A percentile compares a stretch with the other conserved stretches of the same genome.
These are phyloP conservation scores for Anniella stebbinsi DNA, from an alignment of 2,797 vertebrate species.

Conservation along the genomic window DNA sequence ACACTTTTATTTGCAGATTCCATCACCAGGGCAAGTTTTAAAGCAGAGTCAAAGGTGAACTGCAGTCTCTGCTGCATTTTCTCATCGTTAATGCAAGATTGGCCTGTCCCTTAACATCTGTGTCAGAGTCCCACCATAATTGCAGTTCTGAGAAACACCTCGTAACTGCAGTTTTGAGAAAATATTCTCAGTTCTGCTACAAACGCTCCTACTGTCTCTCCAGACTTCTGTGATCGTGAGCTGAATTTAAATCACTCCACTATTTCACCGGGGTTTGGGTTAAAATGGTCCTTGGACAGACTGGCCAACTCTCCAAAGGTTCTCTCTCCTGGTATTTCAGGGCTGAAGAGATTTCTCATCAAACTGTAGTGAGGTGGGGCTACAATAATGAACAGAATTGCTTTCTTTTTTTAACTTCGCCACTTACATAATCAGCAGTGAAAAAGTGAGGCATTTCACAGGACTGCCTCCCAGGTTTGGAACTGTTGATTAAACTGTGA, in stretches of 20 bases:
- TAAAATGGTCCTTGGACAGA: background rate
- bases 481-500: too few species aligned
- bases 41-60: background rate
- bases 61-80: background rate
- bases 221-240: background rate
- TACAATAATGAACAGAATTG: background rate
- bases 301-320: background rate
- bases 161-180: background rate
- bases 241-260: background rate
- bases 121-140: conserved; percentile 1
- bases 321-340: background rate
- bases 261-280: background rate
- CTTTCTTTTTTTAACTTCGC: background rate
- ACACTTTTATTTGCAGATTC: background rate
- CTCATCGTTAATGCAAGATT: background rate
- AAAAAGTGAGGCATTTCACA: background rate
- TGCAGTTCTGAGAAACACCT: background rate
- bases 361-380: background rate
- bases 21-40: background rate
- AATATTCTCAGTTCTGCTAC: background rate
- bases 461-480: too few species aligned
- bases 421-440: background rate
- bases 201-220: background rate
- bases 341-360: background rate
- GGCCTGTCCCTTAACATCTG: conserved; percentile 4